Base-by-base conservation (phyloP, 1,140 invertebrate species). In the Drosophila micromelanica region DNA sequence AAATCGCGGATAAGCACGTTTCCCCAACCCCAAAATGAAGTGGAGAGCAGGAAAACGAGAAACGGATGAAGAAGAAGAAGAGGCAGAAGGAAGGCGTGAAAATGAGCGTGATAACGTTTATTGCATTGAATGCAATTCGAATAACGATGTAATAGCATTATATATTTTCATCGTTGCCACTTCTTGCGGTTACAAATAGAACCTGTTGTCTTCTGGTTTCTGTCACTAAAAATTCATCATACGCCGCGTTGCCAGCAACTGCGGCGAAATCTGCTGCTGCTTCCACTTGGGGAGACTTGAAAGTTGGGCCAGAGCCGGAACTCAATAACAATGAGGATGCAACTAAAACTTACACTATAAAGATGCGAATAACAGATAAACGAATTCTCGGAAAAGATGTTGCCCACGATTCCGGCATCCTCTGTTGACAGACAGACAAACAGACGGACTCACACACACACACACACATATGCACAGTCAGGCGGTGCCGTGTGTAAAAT, bases 1-100 rank as follows among this genome's bases (percentile, higher is more conserved):
- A 80, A 80, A 55, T 48, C 51, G 35, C 20, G 54, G n/a, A 17
- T 7, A 9, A 54, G 57, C 42, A 46, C 20, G 42, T 59, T 8
- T 11, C 6, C 51, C 12, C n/a, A n/a, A 8, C 32, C 32, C 32
- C 32, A 0, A 35, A 35, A 7, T 8, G 8, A 35, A 35, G 32
- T 1, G 32, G 8, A 27, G 6, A 27, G 27, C 5, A 27, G 5
- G 27, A 6, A 27, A 6, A 27, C 27, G n/a, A 5, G n/a, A 5
- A 3, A 35, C 1, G 13, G 0, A 13, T 9, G 2, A n/a, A 9
- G 23, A n/a, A n/a, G 3, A 40, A 27, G 12, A 1, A n/a, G n/a
- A n/a, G n/a, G n/a, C n/a, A n/a, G n/a, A n/a, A n/a, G 2, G 6
- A 42, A 32, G 6, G 30, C 27, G 32, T 9, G 6, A 23, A 27